Evolutionary conservation across 2,888 invertebrate genomes (phyloP).

Genomic region (Diachrysia chrysitis): DNA sequence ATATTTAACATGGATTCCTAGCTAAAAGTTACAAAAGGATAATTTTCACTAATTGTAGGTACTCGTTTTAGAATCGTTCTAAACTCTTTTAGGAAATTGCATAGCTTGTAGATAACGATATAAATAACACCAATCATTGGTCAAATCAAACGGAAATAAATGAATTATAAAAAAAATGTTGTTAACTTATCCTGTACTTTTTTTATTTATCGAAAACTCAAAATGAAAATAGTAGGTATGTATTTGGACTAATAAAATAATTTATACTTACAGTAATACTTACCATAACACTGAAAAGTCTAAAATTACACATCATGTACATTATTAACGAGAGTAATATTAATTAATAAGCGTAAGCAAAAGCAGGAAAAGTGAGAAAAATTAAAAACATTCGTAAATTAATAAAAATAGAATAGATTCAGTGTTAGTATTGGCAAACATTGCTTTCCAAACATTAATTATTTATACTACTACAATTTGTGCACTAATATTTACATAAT

Average conservation of each 20-base stretch:
- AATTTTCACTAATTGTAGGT: too few relatives aligned
- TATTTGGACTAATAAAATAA: background rate
- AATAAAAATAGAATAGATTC: constrained; percentile 31
- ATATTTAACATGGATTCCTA: constrained; percentile 29
- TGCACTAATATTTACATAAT: constrained; percentile 46
- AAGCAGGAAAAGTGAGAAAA: constrained; percentile 76
- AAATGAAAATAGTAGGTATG: background rate
- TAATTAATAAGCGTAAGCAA: constrained; percentile 74
- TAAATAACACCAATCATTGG: too few relatives aligned
- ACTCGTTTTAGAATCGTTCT: too few relatives aligned
- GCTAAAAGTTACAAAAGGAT: background rate
- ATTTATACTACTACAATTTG: constrained; percentile 31
- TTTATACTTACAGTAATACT: constrained; percentile 44
- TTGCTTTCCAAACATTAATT: constrained; percentile 55
- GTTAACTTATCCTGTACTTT: background rate
- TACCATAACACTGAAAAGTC: constrained; percentile 51
- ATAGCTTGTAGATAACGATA: too few relatives aligned
- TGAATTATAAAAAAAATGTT: too few relatives aligned
- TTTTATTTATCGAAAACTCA: too few relatives aligned
- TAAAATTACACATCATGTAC: constrained; percentile 25
- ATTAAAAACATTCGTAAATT: constrained; percentile 58
- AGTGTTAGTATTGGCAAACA: constrained; percentile 62
- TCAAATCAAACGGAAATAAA: too few relatives aligned
- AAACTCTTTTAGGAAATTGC: too few relatives aligned
- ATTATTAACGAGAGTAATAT: constrained; percentile 38